phyloP scores from a whole-genome alignment of 1,140 invertebrate species.

The Elymnias hypermnestra region DNA sequence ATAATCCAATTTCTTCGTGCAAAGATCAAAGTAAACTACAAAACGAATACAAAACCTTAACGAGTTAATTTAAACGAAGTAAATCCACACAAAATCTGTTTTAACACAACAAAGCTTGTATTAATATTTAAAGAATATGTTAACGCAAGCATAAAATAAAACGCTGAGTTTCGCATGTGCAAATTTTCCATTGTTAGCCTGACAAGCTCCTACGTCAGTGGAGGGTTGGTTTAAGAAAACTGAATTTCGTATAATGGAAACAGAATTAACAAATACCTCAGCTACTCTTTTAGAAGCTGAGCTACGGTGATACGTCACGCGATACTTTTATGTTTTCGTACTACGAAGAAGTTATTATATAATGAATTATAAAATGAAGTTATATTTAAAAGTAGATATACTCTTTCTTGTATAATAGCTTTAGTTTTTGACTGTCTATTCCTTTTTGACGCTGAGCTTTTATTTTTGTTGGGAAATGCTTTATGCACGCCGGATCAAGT shows the following conservation, averaged over 20 bases:
- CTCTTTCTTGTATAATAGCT: no score
- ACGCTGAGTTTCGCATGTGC: slow-evolving; percentile 20
- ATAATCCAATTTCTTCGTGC: no score
- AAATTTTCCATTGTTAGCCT: slow-evolving; percentile 24
- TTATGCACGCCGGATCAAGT: no score
- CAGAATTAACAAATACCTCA: slow-evolving; percentile 53
- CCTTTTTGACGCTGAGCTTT: no score
- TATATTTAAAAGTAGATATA: no score
- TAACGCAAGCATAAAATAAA: slow-evolving; percentile 27
- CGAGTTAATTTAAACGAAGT: neutral
- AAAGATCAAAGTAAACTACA: no score
- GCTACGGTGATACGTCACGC: slow-evolving; percentile 43
- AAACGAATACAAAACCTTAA: no score
- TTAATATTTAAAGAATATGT: slow-evolving; percentile 24
- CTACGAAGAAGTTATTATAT: no score
- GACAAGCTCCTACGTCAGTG: slow-evolving; percentile 20
- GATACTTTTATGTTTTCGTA: slow-evolving; percentile 26
- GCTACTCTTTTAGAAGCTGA: slow-evolving; percentile 50
- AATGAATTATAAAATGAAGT: no score
- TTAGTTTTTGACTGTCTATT: no score
- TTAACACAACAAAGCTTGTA: slow-evolving; percentile 10
- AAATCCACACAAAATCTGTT: slow-evolving; percentile 5
- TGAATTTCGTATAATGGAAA: slow-evolving; percentile 54
- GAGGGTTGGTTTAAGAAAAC: slow-evolving; percentile 26
- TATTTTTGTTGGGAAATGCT: no score